Base-by-base conservation (phyloP, 2,797 vertebrate genomes). In the Gastrophryne carolinensis region DNA sequence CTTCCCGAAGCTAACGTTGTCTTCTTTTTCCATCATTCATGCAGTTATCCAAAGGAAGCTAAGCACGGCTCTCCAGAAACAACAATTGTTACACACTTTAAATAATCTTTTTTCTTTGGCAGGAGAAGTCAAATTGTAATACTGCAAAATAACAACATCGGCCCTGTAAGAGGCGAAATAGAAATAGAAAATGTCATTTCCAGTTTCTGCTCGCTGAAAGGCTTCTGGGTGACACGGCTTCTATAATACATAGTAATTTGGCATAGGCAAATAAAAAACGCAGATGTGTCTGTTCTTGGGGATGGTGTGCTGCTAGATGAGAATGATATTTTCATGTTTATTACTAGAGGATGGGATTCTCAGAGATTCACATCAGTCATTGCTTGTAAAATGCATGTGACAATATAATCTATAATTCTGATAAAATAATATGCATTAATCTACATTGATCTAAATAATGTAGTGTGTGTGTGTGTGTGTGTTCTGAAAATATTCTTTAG, bases 161-260 rank as follows among this genome's bases (percentile, higher is more conserved):
- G 27, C 2, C 12, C 44, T 29, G 21, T 27, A 73, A 64, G 17
- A 27, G 3, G 50, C n/a, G n/a, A n/a, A n/a, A n/a, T n/a, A n/a
- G 50, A 56, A 73, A 73, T 65, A 54, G 61, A 56, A 73, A 65
- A 56, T 73, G 71, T 64, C 61, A 63, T 72, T 73, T 63, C 65
- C 47, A 64, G 61, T 41, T 73, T 73, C 60, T 47, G 50, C 29
- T 11, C 6, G 61, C 49, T 73, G 32, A 65, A 56, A 39, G 57
- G 34, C 49, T 41, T 29, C 4, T 64, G 65, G 56, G 23, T 57
- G 66, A 69, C 66, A 56, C 10, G 6, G 21, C 24, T 52, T 72
- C 23, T 63, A 41, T 61, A 52, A 37, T 50, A 50, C 23, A 52
- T 50, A 63, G 44, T 63, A 72, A 39, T 62, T 37, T 63, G 53